Percentiles rank a stretch among this genome's conserved stretches.
These are phyloP conservation scores for Apistogramma diplotaenia DNA, from an alignment of 2,113 vertebrate genomes.

Conservation along the genomic window DNA sequence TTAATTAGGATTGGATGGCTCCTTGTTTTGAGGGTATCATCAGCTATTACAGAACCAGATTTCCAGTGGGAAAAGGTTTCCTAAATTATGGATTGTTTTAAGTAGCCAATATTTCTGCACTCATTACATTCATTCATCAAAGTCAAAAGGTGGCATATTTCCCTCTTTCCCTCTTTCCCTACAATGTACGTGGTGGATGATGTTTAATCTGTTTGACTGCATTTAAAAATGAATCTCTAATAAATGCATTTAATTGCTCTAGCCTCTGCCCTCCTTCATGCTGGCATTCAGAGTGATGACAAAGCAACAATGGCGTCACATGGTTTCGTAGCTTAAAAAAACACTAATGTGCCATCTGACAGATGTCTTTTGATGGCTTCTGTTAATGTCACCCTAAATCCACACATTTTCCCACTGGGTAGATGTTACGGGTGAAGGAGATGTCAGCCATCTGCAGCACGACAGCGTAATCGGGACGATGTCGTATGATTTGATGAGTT, in stretches of 20 bases:
- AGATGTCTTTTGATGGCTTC: slow-evolving; percentile 31
- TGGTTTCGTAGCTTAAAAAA: slow-evolving; percentile 6
- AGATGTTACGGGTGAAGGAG: slow-evolving; percentile 15
- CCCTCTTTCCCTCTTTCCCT: neutral
- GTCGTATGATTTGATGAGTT: slow-evolving; percentile 36
- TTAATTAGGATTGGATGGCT: slow-evolving; percentile 65
- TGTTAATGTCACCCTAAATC: slow-evolving; percentile 40
- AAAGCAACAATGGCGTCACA: slow-evolving; percentile 8
- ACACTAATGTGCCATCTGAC: slow-evolving; percentile 28
- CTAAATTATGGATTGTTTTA: slow-evolving; percentile 17
- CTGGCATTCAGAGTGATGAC: slow-evolving; percentile 22
- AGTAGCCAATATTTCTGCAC: slow-evolving; percentile 9
- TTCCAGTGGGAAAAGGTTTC: slow-evolving; percentile 40
- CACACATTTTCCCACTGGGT: slow-evolving; percentile 27
- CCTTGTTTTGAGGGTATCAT: slow-evolving; percentile 39
- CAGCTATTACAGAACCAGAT: slow-evolving; percentile 29
- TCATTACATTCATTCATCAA: slow-evolving; percentile 29
- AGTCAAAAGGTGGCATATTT: neutral
- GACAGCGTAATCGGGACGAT: slow-evolving; percentile 39
- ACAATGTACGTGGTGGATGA: neutral
- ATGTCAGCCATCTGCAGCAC: slow-evolving; percentile 49
- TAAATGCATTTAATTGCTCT: slow-evolving; percentile 15
- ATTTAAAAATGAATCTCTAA: slow-evolving; percentile 10
- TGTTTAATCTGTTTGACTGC: neutral
- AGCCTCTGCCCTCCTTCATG: neutral